A percentile compares a stretch with the other conserved stretches of the same genome.
phyloP scores from a whole-genome alignment of 2,113 vertebrate genomes.

The Lepus americanus region DNA sequence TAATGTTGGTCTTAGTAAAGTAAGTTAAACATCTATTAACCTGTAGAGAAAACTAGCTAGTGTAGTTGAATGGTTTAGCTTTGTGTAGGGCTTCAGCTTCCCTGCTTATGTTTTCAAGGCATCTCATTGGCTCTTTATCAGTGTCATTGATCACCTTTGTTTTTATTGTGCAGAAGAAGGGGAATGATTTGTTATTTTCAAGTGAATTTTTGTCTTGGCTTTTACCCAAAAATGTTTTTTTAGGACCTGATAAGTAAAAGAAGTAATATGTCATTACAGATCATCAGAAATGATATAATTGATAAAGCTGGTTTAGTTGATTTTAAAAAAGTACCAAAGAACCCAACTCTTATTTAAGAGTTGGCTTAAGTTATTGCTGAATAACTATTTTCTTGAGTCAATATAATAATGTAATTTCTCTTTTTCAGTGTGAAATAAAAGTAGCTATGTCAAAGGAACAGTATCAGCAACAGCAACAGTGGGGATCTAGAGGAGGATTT shows the following conservation, averaged over 20 bases:
- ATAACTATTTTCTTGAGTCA: constrained; percentile 34
- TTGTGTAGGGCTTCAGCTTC: neutral
- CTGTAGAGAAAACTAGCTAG: neutral
- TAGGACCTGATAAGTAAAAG: neutral
- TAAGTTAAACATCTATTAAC: constrained; percentile 81
- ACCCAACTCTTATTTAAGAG: neutral
- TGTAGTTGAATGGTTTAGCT: neutral
- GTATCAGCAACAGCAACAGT: constrained; percentile 98
- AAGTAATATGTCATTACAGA: neutral
- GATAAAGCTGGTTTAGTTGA: neutral
- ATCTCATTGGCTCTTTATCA: neutral
- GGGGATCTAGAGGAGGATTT: constrained; percentile 96
- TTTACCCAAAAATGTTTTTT: neutral
- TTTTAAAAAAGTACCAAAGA: neutral
- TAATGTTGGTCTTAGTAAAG: constrained; percentile 99
- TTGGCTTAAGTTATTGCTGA: neutral
- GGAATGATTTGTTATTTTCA: neutral
- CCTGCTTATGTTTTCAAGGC: neutral
- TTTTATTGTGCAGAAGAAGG: neutral
- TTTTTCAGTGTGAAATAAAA: constrained; percentile 97
- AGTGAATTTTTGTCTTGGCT: constrained; percentile 20
- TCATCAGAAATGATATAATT: constrained; percentile 10
- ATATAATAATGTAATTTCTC: constrained; percentile 1
- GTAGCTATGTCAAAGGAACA: constrained; percentile 99
- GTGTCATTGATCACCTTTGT: neutral